These are phyloP conservation scores for Onthophagus sagittarius DNA, from an alignment of 2,888 invertebrate genomes.

Conservation along the genomic window DNA sequence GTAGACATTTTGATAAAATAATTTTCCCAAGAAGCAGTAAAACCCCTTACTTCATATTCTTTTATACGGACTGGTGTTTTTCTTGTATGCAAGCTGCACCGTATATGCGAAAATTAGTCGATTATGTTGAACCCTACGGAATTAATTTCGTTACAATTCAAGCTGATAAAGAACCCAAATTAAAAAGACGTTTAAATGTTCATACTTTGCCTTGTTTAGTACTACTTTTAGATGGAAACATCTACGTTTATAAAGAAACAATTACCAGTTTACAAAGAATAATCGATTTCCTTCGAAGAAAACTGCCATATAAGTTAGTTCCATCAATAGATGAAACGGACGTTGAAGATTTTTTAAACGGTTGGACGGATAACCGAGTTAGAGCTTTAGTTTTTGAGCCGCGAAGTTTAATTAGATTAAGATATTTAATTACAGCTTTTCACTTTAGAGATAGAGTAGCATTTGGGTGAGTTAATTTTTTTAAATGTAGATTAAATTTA, in stretches of 20 bases:
- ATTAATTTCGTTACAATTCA: conserved; percentile 80
- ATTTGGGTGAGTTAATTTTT: conserved; percentile 65
- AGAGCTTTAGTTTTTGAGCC: conserved; percentile 86
- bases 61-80: conserved; percentile 94
- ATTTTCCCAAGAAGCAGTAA: conserved; percentile 79
- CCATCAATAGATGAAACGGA: conserved; percentile 67
- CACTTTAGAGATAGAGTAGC: conserved; percentile 80
- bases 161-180: conserved; percentile 73
- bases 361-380: conserved; percentile 90
- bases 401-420: conserved; percentile 67
- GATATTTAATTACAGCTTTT: conserved; percentile 86
- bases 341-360: conserved; percentile 73
- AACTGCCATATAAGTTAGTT: conserved; percentile 80
- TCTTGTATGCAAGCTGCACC: conserved; percentile 86
- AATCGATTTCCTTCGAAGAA: conserved; percentile 81
- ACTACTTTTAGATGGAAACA: conserved; percentile 77
- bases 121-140: conserved; percentile 82
- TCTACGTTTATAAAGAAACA: conserved; percentile 80
- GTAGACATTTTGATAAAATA: conserved; percentile 81
- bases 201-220: conserved; percentile 79
- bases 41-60: conserved; percentile 81
- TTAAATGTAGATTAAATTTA: neutral
- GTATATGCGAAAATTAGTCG: conserved; percentile 78
- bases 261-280: conserved; percentile 75
- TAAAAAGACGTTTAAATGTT: conserved; percentile 76